phyloP scores from a whole-genome alignment of 2,113 vertebrate genomes.

The Clarias macrocephalus region DNA sequence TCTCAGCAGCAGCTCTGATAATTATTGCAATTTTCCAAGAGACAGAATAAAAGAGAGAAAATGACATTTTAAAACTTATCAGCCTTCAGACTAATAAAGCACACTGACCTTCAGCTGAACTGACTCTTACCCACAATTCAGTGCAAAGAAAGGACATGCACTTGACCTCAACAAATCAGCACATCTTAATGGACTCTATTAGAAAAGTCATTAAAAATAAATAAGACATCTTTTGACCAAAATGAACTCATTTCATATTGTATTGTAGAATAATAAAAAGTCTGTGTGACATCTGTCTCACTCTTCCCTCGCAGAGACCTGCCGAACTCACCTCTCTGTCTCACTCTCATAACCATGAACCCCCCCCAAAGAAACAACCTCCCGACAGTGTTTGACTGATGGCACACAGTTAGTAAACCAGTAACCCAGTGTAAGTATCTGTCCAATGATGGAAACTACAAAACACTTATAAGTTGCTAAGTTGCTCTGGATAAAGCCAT shows the following conservation, averaged over 20 bases:
- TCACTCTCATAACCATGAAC: not conserved
- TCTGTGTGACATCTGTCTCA: not conserved
- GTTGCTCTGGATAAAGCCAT: too few species aligned
- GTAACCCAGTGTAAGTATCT: too few species aligned
- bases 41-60: constrained; percentile 5
- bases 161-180: constrained; percentile 19
- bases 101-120: constrained; percentile 17
- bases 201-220: constrained; percentile 23
- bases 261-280: constrained; percentile 7
- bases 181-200: constrained; percentile 37
- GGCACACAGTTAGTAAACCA: too few species aligned
- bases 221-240: constrained; percentile 25
- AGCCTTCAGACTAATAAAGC: constrained; percentile 2
- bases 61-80: constrained; percentile 21
- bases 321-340: not conserved
- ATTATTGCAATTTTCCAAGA: not conserved
- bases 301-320: too few species aligned
- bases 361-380: too few species aligned
- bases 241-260: constrained; percentile 26
- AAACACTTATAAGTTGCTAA: too few species aligned
- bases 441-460: too few species aligned
- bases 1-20: constrained; percentile 11
- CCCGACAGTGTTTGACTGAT: too few species aligned
- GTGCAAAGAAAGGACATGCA: not conserved
- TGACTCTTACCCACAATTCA: constrained; percentile 7